Evolutionary conservation across 2,113 vertebrate genomes (phyloP).

Genomic region (Hemiprocne comata): DNA sequence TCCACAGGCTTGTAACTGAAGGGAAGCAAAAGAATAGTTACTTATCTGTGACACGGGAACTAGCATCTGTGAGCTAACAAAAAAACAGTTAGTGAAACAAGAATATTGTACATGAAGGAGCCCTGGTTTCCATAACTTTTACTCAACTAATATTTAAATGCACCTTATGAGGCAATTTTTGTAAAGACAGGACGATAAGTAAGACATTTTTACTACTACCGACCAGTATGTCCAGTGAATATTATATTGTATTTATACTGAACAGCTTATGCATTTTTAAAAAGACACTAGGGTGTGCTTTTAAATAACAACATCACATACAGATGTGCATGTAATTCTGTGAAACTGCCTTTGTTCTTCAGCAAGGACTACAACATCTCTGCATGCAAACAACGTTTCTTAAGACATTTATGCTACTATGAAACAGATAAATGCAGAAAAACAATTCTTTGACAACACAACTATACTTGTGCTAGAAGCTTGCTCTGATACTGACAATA

Average conservation of each 20-base stretch:
- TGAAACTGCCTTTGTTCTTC: neutral
- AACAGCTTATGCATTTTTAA: neutral
- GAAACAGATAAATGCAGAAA: fast-evolving
- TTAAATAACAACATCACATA: neutral
- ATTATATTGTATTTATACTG: neutral
- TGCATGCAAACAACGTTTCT: neutral
- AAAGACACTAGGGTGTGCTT: neutral
- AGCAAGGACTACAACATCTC: neutral
- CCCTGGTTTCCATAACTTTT: neutral
- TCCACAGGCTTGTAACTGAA: slow-evolving; percentile 95
- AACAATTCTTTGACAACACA: neutral
- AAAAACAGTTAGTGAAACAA: neutral
- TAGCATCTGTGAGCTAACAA: neutral
- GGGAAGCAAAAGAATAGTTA: neutral
- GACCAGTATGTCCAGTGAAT: neutral
- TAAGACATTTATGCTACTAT: neutral
- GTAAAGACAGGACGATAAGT: neutral
- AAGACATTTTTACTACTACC: neutral
- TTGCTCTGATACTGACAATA: neutral
- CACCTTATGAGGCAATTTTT: fast-evolving
- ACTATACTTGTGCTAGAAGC: neutral
- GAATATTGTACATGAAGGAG: neutral
- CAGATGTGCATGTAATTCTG: neutral
- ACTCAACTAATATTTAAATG: neutral
- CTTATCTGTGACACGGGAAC: neutral